These are phyloP conservation scores for Sciurus vulgaris DNA, from an alignment of 2,797 vertebrate genomes.

Conservation along the genomic window DNA sequence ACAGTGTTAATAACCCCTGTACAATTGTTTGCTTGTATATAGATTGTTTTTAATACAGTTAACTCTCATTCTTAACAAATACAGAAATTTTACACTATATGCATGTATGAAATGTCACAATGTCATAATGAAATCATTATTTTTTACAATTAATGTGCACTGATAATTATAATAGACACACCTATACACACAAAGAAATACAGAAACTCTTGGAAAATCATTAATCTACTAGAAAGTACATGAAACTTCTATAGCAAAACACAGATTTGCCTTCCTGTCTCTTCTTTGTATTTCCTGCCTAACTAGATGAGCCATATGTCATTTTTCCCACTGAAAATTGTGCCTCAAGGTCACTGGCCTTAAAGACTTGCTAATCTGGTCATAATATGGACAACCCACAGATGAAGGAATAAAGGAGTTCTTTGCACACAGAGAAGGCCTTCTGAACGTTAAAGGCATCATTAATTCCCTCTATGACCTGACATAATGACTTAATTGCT, in stretches of 20 bases:
- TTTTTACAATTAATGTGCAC: neutral
- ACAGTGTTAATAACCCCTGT: neutral
- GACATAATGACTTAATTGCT: slow-evolving; percentile 70
- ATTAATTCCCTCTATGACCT: slow-evolving; percentile 56
- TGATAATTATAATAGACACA: neutral
- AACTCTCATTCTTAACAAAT: neutral
- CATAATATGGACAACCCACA: slow-evolving; percentile 2
- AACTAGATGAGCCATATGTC: neutral
- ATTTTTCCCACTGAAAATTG: slow-evolving; percentile 47
- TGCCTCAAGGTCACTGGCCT: slow-evolving; percentile 39
- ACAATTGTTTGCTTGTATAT: neutral
- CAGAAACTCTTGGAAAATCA: neutral
- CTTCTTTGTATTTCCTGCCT: neutral
- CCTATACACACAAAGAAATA: neutral
- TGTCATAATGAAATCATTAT: neutral
- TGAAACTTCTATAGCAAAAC: slow-evolving; percentile 11
- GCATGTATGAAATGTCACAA: neutral
- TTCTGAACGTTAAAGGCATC: slow-evolving; percentile 53
- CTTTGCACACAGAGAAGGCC: neutral
- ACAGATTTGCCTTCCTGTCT: neutral
- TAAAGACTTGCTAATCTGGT: slow-evolving; percentile 49
- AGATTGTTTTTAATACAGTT: slow-evolving; percentile 1
- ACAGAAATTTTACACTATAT: neutral
- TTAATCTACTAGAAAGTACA: neutral
- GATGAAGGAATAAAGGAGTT: slow-evolving; percentile 13